Evolutionary conservation across 2,888 invertebrate species (phyloP).

Genomic region (Lochmaea capreae): DNA sequence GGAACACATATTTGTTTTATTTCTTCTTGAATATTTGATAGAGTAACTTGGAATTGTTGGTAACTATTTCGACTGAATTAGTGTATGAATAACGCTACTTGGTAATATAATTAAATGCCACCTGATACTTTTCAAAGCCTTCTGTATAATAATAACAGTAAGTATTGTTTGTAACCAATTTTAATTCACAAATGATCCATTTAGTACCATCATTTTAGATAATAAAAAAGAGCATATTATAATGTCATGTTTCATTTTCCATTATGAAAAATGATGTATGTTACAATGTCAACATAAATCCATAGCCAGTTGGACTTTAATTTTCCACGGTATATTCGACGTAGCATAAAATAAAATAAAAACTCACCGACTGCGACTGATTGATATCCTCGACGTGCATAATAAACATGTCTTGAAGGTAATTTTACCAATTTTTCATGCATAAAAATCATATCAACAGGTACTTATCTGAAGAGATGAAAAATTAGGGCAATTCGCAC

Average conservation of each 20-base stretch:
- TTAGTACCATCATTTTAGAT: not conserved
- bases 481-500: slow-evolving; percentile 38
- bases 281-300: slow-evolving; percentile 17
- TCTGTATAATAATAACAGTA: not conserved
- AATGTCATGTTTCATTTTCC: slow-evolving; percentile 3
- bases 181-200: not conserved
- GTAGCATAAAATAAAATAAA: slow-evolving; percentile 11
- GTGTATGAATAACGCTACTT: too few relatives aligned
- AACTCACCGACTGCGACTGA: slow-evolving; percentile 19
- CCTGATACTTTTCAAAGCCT: not conserved
- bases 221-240: not conserved
- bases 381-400: slow-evolving; percentile 26
- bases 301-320: slow-evolving; percentile 1
- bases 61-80: too few relatives aligned
- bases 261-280: slow-evolving; percentile 1
- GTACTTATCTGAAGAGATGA: slow-evolving; percentile 33
- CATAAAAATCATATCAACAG: slow-evolving; percentile 36
- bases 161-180: too few relatives aligned
- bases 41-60: not conserved
- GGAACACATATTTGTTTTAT: slow-evolving; percentile 13
- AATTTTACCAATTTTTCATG: slow-evolving; percentile 26
- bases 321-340: slow-evolving; percentile 12
- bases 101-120: too few relatives aligned
- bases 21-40: slow-evolving; percentile 12
- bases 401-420: slow-evolving; percentile 29